These are phyloP conservation scores for Cataglyphis livida DNA, from an alignment of 2,888 invertebrate species.

Conservation along the genomic window DNA sequence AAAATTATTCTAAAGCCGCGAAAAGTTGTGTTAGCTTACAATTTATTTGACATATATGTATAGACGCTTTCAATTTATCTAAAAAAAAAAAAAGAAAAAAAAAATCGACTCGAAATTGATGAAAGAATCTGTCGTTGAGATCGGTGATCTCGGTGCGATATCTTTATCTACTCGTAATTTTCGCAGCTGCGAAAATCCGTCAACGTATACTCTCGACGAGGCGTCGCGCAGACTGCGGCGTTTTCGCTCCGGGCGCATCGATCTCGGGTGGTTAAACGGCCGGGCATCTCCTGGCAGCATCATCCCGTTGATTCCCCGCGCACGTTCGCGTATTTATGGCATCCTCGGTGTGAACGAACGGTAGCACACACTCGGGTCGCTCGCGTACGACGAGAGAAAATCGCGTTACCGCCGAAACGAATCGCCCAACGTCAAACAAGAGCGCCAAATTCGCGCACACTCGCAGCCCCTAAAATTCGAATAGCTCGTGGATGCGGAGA, in stretches of 20 bases:
- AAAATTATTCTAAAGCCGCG: neutral
- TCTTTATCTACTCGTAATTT: neutral
- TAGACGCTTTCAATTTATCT: neutral
- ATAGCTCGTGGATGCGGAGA: conserved; percentile 18
- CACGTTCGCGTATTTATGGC: conserved; percentile 56
- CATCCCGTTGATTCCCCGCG: conserved; percentile 12
- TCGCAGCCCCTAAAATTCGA: conserved; percentile 23
- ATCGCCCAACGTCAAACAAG: conserved; percentile 64
- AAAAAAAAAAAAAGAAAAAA: neutral
- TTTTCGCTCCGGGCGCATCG: conserved; percentile 24
- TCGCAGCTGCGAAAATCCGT: neutral
- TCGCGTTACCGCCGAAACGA: conserved; percentile 71
- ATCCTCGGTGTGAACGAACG: conserved; percentile 45
- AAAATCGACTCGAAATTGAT: neutral
- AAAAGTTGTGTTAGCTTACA: neutral
- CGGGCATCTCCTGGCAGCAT: conserved; percentile 34
- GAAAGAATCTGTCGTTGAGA: neutral
- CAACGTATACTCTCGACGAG: conserved; percentile 6
- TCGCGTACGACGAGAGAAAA: conserved; percentile 59
- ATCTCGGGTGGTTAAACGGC: conserved; percentile 42
- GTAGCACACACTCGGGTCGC: conserved; percentile 6
- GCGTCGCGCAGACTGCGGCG: conserved; percentile 30
- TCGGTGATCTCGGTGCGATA: neutral
- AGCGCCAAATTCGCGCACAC: conserved; percentile 48
- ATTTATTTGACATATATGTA: neutral